A percentile compares a stretch with the other conserved stretches of the same genome.
Evolutionary conservation across 2,113 vertebrate species (phyloP).

Genomic region (Balaeniceps rex): DNA sequence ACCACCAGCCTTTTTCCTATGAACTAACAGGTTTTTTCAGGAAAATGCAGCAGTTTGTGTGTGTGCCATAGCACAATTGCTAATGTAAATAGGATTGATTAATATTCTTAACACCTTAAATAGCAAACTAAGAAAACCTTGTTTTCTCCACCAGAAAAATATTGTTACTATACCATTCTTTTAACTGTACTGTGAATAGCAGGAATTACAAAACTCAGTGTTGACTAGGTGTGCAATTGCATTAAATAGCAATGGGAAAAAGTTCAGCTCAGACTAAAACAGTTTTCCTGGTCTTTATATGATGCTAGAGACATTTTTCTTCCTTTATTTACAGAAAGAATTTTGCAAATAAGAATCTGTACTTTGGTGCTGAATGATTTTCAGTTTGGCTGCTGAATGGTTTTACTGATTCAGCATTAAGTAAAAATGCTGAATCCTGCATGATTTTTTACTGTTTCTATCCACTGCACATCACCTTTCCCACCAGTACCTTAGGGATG

Average conservation of each 20-base stretch:
- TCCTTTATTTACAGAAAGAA: neutral
- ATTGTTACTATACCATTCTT: neutral
- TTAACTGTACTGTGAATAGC: neutral
- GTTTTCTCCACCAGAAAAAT: neutral
- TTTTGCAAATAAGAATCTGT: neutral
- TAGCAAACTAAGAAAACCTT: neutral
- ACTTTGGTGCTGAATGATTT: neutral
- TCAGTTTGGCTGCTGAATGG: neutral
- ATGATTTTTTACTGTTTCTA: neutral
- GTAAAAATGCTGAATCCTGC: neutral
- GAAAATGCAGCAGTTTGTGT: neutral
- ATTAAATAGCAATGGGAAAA: neutral
- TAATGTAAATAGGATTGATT: neutral
- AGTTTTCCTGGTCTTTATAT: neutral
- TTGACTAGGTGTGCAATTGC: neutral
- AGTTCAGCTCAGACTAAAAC: neutral
- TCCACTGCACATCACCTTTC: neutral
- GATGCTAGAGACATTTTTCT: neutral
- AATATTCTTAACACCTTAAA: neutral
- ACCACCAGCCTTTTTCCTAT: fast-evolving
- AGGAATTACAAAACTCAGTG: neutral
- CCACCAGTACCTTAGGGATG: neutral
- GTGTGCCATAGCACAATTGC: neutral
- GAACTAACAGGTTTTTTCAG: neutral
- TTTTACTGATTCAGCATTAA: neutral